These are phyloP conservation scores for Slavum lentiscoides DNA, from an alignment of 2,888 invertebrate genomes.

Conservation along the genomic window DNA sequence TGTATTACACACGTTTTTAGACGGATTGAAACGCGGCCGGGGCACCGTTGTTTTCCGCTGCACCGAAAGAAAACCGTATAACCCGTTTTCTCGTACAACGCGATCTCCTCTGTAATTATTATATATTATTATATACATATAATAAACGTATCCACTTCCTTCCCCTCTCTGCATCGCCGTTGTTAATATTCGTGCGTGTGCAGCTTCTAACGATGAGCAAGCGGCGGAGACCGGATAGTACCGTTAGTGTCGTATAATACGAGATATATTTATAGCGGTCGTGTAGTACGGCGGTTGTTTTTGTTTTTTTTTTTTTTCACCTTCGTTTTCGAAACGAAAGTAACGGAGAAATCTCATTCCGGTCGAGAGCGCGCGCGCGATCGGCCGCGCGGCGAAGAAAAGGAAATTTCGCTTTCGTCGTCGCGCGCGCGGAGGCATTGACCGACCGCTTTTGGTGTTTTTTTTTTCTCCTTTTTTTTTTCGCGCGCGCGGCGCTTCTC, in stretches of 20 bases:
- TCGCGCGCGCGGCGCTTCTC: background rate
- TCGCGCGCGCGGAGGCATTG: conserved; percentile 25
- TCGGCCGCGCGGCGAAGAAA: conserved; percentile 35
- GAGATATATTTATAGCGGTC: background rate
- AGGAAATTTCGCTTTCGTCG: conserved; percentile 52
- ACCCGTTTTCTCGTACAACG: conserved; percentile 36
- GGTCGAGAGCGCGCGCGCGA: conserved; percentile 31
- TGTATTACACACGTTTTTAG: too few species aligned
- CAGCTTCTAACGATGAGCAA: background rate
- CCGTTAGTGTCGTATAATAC: too few species aligned
- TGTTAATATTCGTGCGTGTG: background rate
- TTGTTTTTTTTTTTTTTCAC: conserved; percentile 40
- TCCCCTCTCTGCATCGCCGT: too few species aligned
- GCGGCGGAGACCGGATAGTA: too few species aligned
- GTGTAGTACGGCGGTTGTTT: conserved; percentile 18
- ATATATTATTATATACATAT: too few species aligned
- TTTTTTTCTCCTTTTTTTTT: background rate
- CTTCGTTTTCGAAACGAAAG: conserved; percentile 54
- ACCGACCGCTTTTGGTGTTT: conserved; percentile 20
- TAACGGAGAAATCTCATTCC: conserved; percentile 52
- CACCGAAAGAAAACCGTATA: background rate
- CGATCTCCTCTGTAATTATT: conserved; percentile 4
- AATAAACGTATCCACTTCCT: too few species aligned
- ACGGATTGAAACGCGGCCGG: too few species aligned
- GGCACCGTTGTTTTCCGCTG: conserved; percentile 11